A percentile compares a stretch with the other conserved stretches of the same genome.
phyloP scores from a whole-genome alignment of 2,888 invertebrate genomes.

The Biston betularia region DNA sequence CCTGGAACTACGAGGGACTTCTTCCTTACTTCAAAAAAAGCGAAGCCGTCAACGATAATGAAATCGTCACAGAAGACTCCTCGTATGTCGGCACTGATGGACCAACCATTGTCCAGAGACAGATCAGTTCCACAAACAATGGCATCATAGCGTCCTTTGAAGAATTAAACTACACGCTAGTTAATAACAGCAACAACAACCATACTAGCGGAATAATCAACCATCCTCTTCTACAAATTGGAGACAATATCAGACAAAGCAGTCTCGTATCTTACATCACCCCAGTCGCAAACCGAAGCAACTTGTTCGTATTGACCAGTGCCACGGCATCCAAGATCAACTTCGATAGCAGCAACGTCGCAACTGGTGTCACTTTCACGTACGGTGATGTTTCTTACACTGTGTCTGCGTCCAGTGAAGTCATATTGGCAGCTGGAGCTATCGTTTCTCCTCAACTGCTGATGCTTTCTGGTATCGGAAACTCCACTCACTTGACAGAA shows the following conservation, averaged over 20 bases:
- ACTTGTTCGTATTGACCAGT: slow-evolving; percentile 69
- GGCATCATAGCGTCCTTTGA: not conserved
- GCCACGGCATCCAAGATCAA: slow-evolving; percentile 76
- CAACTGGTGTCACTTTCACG: slow-evolving; percentile 51
- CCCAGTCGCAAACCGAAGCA: slow-evolving; percentile 53
- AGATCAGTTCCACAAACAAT: not conserved
- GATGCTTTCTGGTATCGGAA: slow-evolving; percentile 93
- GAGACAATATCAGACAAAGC: slow-evolving; percentile 76
- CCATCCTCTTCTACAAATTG: slow-evolving; percentile 68
- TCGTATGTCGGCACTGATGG: slow-evolving; percentile 8
- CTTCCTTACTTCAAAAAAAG: slow-evolving; percentile 90
- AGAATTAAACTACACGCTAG: slow-evolving; percentile 66
- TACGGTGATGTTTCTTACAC: slow-evolving; percentile 49
- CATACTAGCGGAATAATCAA: slow-evolving; percentile 69
- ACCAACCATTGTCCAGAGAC: slow-evolving; percentile 67
- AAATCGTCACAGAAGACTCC: slow-evolving; percentile 24
- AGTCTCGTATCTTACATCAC: slow-evolving; percentile 74
- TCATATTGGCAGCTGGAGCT: slow-evolving; percentile 92
- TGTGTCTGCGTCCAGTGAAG: slow-evolving; percentile 83
- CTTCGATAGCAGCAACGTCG: slow-evolving; percentile 67
- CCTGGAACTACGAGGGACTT: slow-evolving; percentile 89
- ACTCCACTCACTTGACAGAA: slow-evolving; percentile 85
- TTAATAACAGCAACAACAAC: slow-evolving; percentile 41
- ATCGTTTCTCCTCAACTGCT: slow-evolving; percentile 93
- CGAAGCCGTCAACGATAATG: slow-evolving; percentile 86